Conservation (phyloP, 64 coral and sea anemone species). For the Stichodactyla helianthus region DNA sequence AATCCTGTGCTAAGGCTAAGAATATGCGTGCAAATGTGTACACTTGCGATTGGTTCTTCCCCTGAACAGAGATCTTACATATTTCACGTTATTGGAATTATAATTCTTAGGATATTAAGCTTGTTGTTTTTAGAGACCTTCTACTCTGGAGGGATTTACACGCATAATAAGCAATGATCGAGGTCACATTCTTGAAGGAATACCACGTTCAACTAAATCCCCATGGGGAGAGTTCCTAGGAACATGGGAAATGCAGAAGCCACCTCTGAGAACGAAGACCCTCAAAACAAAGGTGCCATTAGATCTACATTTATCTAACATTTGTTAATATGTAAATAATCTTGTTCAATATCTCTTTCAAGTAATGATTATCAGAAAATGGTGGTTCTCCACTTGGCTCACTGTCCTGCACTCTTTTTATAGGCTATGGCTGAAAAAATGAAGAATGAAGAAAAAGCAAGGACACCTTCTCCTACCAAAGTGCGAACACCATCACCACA, state of each 20-base stretch:
- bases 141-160: constrained; percentile 85
- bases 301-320: no score
- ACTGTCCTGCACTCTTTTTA: neutral
- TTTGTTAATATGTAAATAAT: no score
- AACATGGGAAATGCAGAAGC: constrained; percentile 83
- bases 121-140: constrained; percentile 59
- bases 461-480: constrained; percentile 56
- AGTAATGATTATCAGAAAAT: no score
- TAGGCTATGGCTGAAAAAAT: constrained; percentile 31
- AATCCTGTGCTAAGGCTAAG: no score
- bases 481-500: constrained; percentile 22
- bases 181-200: constrained; percentile 79
- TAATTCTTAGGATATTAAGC: neutral
- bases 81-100: no score
- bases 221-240: constrained; percentile 95
- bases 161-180: constrained; percentile 77
- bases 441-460: constrained; percentile 35
- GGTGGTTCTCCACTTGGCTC: neutral
- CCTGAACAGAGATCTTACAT: no score
- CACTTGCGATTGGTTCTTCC: no score
- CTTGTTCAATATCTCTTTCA: neutral
- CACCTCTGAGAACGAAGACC: constrained; percentile 65
- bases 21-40: no score
- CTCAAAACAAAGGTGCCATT: constrained; percentile 62
- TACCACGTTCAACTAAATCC: constrained; percentile 64